A percentile compares a stretch with the other conserved stretches of the same genome.
Conservation (phyloP, 2,888 invertebrate species). For the Parelbella ahira region DNA sequence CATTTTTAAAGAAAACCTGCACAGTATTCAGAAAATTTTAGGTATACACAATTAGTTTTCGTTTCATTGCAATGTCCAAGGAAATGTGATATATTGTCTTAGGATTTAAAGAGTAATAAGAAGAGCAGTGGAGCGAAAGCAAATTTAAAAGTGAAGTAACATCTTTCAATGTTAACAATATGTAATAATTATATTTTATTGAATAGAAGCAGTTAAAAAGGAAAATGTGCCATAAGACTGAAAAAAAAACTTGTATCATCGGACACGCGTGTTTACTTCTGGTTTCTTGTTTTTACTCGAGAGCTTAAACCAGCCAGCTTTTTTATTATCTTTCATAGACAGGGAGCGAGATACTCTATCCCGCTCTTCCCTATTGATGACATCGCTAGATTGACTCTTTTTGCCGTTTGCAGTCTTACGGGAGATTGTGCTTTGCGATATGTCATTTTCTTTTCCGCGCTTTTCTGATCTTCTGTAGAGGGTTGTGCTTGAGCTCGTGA, state of each 20-base stretch:
- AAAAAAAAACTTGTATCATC: slow-evolving; percentile 38
- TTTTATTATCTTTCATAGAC: slow-evolving; percentile 87
- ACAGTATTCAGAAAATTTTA: no score
- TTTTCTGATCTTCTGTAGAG: slow-evolving; percentile 71
- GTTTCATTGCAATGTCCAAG: no score
- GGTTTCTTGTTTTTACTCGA: slow-evolving; percentile 72
- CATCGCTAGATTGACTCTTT: slow-evolving; percentile 83
- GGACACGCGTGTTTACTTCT: slow-evolving; percentile 65
- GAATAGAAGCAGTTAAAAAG: slow-evolving; percentile 17
- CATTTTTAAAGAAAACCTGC: slow-evolving; percentile 12
- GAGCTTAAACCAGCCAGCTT: slow-evolving; percentile 87
- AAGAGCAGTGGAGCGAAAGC: no score
- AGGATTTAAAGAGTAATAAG: no score
- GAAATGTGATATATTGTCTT: no score
- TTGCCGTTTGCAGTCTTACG: slow-evolving; percentile 67
- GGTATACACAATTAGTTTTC: no score
- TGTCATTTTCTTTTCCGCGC: slow-evolving; percentile 48
- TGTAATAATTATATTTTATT: no score
- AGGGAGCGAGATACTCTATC: slow-evolving; percentile 82
- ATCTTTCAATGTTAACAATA: no score
- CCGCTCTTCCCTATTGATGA: slow-evolving; percentile 73
- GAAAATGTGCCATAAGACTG: slow-evolving; percentile 5
- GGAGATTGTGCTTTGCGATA: slow-evolving; percentile 51
- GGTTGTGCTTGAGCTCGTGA: slow-evolving; percentile 64
- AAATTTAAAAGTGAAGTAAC: no score